Percentiles rank a stretch among this genome's conserved stretches.
Conservation (phyloP, 2,113 vertebrate species). For the Formicarius rufipectus region DNA sequence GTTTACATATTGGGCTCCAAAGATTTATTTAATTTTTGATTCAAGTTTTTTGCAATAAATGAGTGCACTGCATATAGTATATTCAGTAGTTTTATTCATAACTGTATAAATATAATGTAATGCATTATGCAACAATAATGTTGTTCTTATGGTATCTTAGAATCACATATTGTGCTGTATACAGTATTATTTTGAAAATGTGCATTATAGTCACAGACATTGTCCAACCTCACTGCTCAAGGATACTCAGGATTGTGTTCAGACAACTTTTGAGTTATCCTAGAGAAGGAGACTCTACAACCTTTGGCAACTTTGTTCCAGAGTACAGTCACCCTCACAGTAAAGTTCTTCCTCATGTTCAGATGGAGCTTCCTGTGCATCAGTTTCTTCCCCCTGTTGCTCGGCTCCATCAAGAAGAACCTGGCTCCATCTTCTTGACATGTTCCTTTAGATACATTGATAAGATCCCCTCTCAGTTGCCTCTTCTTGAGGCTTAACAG, state of each 20-base stretch:
- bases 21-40: neutral
- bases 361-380: no score
- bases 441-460: no score
- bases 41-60: neutral
- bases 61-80: neutral
- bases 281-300: neutral
- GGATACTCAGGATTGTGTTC: neutral
- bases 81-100: neutral
- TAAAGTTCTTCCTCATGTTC: no score
- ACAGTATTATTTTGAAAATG: neutral
- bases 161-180: neutral
- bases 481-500: no score
- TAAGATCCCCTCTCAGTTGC: no score
- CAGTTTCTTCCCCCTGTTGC: no score
- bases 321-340: neutral
- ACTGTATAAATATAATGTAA: neutral
- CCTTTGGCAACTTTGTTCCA: neutral
- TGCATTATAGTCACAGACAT: neutral
- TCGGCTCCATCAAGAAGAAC: no score
- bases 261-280: neutral
- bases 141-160: no score
- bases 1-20: neutral
- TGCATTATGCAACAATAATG: neutral
- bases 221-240: neutral
- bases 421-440: no score